phyloP scores from a whole-genome alignment of 30 jellyfish, hydroid and myxozoan species.

The Hydractinia symbiolongicarpus region DNA sequence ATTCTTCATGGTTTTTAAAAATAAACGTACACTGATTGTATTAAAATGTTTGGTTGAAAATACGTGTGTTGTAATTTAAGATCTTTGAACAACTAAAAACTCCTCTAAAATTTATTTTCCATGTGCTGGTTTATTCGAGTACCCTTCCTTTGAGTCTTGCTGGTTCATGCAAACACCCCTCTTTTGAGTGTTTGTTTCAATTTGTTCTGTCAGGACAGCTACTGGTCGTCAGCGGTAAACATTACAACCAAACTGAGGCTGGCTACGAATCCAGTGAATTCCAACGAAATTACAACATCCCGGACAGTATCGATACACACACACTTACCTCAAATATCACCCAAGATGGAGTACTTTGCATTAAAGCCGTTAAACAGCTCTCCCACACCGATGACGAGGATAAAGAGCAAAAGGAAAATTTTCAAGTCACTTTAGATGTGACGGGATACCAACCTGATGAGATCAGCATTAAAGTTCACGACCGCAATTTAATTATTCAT shows the following conservation, averaged over 20 bases:
- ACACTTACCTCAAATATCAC: constrained; percentile 42
- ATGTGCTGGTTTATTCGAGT: no score
- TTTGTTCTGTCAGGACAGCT: constrained; percentile 16
- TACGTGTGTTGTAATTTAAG: no score
- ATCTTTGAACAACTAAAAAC: no score
- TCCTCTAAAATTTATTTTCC: no score
- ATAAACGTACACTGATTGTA: no score
- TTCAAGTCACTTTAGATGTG: constrained; percentile 34
- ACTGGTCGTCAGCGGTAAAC: constrained; percentile 55
- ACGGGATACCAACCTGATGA: constrained; percentile 58
- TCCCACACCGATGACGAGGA: neutral
- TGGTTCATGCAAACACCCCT: no score
- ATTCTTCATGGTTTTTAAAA: no score
- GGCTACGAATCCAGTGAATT: constrained; percentile 67
- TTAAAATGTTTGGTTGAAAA: no score
- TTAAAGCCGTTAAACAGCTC: constrained; percentile 29
- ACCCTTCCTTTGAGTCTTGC: no score
- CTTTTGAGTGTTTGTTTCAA: no score
- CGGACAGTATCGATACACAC: constrained; percentile 34
- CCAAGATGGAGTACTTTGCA: constrained; percentile 47
- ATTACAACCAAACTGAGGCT: constrained; percentile 37
- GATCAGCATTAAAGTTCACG: constrained; percentile 40
- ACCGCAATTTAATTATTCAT: constrained; percentile 25
- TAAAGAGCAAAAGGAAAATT: constrained; percentile 26
- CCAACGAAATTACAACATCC: constrained; percentile 44